A percentile compares a stretch with the other conserved stretches of the same genome.
Evolutionary conservation across 2,888 invertebrate species (phyloP).

Genomic region (Seira sanloemensis): DNA sequence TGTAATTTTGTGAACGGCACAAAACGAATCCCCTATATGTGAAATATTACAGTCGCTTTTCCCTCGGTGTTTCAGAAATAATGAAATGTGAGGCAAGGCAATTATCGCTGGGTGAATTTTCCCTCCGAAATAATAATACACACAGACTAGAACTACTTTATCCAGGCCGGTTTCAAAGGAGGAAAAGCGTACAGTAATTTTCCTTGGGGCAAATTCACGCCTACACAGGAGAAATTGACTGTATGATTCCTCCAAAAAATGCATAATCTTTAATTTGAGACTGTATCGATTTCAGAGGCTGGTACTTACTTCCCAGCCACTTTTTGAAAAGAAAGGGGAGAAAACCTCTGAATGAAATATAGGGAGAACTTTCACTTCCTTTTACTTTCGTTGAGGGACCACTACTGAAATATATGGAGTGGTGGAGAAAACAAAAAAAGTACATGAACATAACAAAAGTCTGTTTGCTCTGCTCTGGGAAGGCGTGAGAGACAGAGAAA

Average conservation of each 20-base stretch:
- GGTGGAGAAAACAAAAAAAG: slow-evolving; percentile 14
- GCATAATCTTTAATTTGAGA: neutral
- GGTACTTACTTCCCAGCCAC: neutral
- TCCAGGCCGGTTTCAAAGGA: neutral
- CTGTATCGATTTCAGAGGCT: neutral
- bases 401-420: neutral
- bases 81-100: neutral
- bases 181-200: neutral
- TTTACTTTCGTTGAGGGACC: slow-evolving; percentile 54
- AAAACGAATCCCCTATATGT: too few species aligned
- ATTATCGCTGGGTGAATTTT: neutral
- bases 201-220: neutral
- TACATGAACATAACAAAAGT: slow-evolving; percentile 24
- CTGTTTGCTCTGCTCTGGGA: slow-evolving; percentile 26
- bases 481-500: neutral
- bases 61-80: too few species aligned
- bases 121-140: neutral
- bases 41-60: too few species aligned
- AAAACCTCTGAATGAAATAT: neutral
- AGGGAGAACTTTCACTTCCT: slow-evolving; percentile 11
- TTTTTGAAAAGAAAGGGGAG: slow-evolving; percentile 19
- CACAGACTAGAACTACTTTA: neutral
- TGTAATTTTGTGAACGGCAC: too few species aligned
- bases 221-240: neutral
- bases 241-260: neutral